These are phyloP conservation scores for Planococcus citri DNA, from an alignment of 1,140 invertebrate species.

Conservation along the genomic window DNA sequence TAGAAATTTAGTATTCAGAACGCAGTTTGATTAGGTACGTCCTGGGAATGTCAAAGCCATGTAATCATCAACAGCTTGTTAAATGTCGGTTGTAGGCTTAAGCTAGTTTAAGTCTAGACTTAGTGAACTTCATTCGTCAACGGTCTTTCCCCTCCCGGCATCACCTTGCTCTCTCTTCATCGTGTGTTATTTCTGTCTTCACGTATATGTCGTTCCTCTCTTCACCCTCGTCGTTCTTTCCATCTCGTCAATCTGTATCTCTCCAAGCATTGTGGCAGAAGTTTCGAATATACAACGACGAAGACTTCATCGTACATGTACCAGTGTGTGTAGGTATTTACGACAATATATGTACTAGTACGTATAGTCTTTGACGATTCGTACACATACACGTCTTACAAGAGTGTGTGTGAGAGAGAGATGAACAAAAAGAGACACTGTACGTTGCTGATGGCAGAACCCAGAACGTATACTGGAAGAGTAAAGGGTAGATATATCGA, in stretches of 20 bases:
- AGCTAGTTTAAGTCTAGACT: constrained; percentile 19
- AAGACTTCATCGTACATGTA: too few species aligned
- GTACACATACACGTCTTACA: too few species aligned
- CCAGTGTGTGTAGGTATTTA: background rate
- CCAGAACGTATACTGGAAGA: background rate
- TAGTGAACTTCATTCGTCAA: constrained; percentile 18
- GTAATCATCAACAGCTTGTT: constrained; percentile 20
- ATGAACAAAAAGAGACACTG: too few species aligned
- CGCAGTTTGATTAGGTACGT: constrained; percentile 18
- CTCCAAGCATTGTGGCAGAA: background rate
- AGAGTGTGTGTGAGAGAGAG: too few species aligned
- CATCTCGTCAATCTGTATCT: background rate
- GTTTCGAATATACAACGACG: background rate
- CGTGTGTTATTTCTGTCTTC: background rate
- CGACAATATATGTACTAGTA: background rate
- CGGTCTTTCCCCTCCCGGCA: background rate
- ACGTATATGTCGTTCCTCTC: too few species aligned
- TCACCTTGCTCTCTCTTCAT: background rate
- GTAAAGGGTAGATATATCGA: constrained; percentile 15
- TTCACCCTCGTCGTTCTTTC: background rate
- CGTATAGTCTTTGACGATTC: too few species aligned
- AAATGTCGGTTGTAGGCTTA: constrained; percentile 19
- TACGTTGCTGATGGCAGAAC: too few species aligned
- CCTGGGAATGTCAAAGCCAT: constrained; percentile 18
- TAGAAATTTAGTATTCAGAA: constrained; percentile 11